These are phyloP conservation scores for Pinctada fucata DNA, from an alignment of 2,888 invertebrate species.

Conservation along the genomic window DNA sequence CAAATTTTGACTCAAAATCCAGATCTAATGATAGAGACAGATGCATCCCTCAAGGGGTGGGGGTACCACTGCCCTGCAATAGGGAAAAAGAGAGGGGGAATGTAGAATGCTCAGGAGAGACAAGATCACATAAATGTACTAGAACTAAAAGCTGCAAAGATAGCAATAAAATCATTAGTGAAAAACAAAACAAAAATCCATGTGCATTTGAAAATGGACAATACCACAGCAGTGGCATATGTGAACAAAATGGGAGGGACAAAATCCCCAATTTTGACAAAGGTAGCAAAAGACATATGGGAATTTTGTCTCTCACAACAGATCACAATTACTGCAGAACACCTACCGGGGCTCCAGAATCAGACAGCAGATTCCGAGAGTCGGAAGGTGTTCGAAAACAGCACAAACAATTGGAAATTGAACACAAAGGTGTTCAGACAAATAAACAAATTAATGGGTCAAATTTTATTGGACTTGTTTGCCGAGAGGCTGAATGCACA, in stretches of 20 bases:
- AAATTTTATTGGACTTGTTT: constrained; percentile 1
- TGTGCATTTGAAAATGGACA: constrained; percentile 18
- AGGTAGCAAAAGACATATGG: constrained; percentile 10
- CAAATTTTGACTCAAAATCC: constrained; percentile 11
- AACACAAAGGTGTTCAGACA: constrained; percentile 5
- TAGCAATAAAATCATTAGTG: neutral
- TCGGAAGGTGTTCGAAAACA: neutral
- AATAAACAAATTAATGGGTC: constrained; percentile 13
- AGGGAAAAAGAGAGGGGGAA: neutral
- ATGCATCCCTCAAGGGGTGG: constrained; percentile 17
- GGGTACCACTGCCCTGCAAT: constrained; percentile 5
- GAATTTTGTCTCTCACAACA: constrained; percentile 5
- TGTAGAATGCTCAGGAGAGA: constrained; percentile 13
- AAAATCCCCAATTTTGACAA: constrained; percentile 8
- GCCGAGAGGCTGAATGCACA: constrained; percentile 21
- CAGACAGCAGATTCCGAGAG: constrained; percentile 18
- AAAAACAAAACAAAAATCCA: constrained; percentile 15
- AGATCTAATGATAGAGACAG: constrained; percentile 17
- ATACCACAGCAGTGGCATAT: constrained; percentile 6
- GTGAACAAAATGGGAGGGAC: constrained; percentile 25
- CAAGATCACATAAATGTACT: constrained; percentile 21
- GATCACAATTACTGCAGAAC: constrained; percentile 23
- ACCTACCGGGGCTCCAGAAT: constrained; percentile 1
- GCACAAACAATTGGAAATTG: constrained; percentile 21
- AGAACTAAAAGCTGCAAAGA: constrained; percentile 21